phyloP scores from a whole-genome alignment of 2,113 vertebrate species.

The Otolemur garnettii region DNA sequence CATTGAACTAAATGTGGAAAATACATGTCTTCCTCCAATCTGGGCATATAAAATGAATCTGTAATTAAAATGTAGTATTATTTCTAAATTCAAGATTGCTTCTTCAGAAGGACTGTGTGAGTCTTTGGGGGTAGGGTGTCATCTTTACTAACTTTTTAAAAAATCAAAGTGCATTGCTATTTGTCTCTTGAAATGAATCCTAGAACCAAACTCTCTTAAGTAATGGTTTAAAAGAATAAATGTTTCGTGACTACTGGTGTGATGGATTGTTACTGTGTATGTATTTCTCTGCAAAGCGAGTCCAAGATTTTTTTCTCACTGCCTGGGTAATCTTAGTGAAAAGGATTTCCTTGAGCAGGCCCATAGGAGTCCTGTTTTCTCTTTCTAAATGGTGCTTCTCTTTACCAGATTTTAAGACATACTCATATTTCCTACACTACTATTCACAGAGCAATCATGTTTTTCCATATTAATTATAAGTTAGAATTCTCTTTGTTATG shows the following conservation, averaged over 20 bases:
- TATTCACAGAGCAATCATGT: conserved; percentile 83
- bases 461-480: conserved; percentile 86
- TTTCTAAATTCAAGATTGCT: neutral
- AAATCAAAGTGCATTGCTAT: conserved; percentile 68
- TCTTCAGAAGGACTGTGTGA: conserved; percentile 52
- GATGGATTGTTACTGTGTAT: conserved; percentile 80
- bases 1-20: conserved; percentile 35
- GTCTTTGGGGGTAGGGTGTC: neutral
- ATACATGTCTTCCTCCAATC: neutral
- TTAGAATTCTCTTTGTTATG: conserved; percentile 86
- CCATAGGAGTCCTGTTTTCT: conserved; percentile 83
- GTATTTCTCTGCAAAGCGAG: conserved; percentile 79
- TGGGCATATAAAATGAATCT: neutral
- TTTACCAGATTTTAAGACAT: conserved; percentile 80
- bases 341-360: conserved; percentile 82
- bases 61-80: conserved; percentile 52
- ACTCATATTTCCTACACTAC: conserved; percentile 77
- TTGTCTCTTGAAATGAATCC: conserved; percentile 71
- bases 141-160: conserved; percentile 45
- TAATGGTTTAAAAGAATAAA: conserved; percentile 77
- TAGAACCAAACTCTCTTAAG: conserved; percentile 73
- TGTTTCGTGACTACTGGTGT: conserved; percentile 73
- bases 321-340: conserved; percentile 84
- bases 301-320: conserved; percentile 77
- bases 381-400: conserved; percentile 78